A percentile compares a stretch with the other conserved stretches of the same genome.
Evolutionary conservation across 2,888 invertebrate species (phyloP).

Genomic region (Eustalomyia histrio): DNA sequence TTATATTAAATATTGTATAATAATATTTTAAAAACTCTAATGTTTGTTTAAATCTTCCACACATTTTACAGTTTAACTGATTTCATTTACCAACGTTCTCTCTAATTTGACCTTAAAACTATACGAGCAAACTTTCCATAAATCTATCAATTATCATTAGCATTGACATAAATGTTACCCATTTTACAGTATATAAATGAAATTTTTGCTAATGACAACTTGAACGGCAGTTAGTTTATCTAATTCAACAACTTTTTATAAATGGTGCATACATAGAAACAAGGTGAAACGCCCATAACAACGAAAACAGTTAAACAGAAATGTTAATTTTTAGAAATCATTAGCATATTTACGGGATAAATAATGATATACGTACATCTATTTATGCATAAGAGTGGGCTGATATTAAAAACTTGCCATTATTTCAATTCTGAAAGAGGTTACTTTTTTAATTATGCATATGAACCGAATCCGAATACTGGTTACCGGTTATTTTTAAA

Average conservation of each 20-base stretch:
- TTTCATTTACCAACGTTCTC: no score
- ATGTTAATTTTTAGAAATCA: conserved; percentile 10
- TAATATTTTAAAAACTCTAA: no score
- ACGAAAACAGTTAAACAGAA: conserved; percentile 6
- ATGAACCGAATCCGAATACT: no score
- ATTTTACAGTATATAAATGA: conserved; percentile 1
- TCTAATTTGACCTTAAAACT: no score
- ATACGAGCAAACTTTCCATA: conserved; percentile 3
- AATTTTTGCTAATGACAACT: conserved; percentile 36
- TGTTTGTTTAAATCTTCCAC: no score
- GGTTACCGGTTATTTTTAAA: no score
- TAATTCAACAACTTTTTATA: not conserved
- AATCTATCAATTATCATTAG: conserved; percentile 48
- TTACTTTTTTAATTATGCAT: no score
- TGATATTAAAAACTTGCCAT: no score
- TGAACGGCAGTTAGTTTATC: conserved; percentile 24
- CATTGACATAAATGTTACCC: conserved; percentile 14
- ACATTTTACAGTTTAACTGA: no score
- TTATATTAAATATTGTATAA: no score
- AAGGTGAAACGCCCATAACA: conserved; percentile 19
- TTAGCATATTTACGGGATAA: conserved; percentile 38
- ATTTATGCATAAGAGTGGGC: no score
- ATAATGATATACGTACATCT: not conserved
- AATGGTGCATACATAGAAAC: not conserved
- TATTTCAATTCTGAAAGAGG: no score